A percentile compares a stretch with the other conserved stretches of the same genome.
phyloP scores from a whole-genome alignment of 2,113 vertebrate genomes.

The Gadus macrocephalus region DNA sequence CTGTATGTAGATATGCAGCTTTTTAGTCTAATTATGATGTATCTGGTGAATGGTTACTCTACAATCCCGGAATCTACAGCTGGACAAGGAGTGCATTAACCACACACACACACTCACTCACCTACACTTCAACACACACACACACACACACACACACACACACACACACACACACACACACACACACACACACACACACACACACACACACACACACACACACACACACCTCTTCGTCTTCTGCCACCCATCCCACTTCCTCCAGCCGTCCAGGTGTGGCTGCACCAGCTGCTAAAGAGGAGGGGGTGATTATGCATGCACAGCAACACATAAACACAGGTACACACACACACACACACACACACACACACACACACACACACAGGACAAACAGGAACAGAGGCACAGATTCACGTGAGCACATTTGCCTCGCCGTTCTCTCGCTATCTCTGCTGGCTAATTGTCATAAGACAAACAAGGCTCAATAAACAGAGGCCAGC shows the following conservation, averaged over 20 bases:
- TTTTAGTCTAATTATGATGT: not conserved
- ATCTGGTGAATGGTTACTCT: not conserved
- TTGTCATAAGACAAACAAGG: constrained; percentile 79
- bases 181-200: constrained; percentile 7
- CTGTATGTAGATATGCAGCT: constrained; percentile 8
- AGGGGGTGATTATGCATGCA: constrained; percentile 43
- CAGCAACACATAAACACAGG: constrained; percentile 23
- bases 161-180: constrained; percentile 16
- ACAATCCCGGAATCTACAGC: not conserved
- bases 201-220: not conserved
- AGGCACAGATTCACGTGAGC: too few relatives aligned
- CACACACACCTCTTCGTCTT: constrained; percentile 20
- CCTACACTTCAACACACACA: too few relatives aligned
- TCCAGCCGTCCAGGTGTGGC: constrained; percentile 72
- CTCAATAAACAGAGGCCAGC: constrained; percentile 75
- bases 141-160: not conserved
- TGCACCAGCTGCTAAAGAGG: constrained; percentile 72
- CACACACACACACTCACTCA: not conserved
- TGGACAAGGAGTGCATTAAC: not conserved
- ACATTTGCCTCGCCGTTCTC: constrained; percentile 8
- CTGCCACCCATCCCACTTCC: constrained; percentile 18
- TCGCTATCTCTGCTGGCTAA: constrained; percentile 63
- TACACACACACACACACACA: constrained; percentile 7
- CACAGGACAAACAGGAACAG: too few relatives aligned
- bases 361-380: constrained; percentile 16